These are phyloP conservation scores for Chymomyza costata DNA, from an alignment of 1,140 invertebrate genomes.

Conservation along the genomic window DNA sequence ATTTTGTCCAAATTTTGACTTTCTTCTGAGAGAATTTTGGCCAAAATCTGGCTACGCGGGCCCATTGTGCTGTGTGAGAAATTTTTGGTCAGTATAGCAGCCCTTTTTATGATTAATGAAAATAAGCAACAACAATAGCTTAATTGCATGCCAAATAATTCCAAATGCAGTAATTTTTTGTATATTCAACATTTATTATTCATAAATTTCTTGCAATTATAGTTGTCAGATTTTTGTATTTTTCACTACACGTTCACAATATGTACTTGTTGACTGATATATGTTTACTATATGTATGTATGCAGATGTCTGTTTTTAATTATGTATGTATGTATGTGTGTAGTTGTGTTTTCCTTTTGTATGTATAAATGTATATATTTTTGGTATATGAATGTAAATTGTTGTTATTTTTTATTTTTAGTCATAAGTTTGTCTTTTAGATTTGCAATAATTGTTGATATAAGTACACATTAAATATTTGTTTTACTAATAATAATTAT, in stretches of 20 bases:
- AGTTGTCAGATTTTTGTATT: slow-evolving; percentile 35
- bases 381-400: no score
- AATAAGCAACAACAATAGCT: no score
- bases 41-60: no score
- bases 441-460: slow-evolving; percentile 20
- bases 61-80: no score
- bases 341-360: slow-evolving; percentile 19
- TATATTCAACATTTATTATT: slow-evolving; percentile 68
- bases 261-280: slow-evolving; percentile 57
- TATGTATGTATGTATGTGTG: slow-evolving; percentile 20
- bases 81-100: no score
- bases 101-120: no score
- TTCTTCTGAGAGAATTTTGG: no score
- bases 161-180: slow-evolving; percentile 30
- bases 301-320: background rate
- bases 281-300: background rate
- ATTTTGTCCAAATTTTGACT: no score
- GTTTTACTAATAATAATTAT: no score
- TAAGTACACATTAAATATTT: no score
- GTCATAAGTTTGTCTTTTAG: background rate
- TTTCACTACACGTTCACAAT: slow-evolving; percentile 53
- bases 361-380: slow-evolving; percentile 39
- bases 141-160: no score
- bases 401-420: slow-evolving; percentile 25
- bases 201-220: slow-evolving; percentile 52